Conservation (phyloP, 2,113 vertebrate species). For the Malurus cyaneus region DNA sequence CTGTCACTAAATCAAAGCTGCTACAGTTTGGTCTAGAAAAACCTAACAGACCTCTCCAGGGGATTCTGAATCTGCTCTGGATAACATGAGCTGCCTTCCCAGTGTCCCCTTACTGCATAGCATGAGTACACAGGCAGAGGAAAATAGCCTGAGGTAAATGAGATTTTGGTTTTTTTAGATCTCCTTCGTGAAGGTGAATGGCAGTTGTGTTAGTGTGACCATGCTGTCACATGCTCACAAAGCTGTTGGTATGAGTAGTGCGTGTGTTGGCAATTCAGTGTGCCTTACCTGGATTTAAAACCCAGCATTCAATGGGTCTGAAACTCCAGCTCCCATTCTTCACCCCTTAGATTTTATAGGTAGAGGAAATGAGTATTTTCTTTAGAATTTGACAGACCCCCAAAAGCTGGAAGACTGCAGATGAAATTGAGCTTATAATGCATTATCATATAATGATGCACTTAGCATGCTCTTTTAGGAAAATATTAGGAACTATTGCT, state of each 20-base stretch:
- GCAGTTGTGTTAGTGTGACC: neutral
- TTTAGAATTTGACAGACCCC: neutral
- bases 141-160: rapidly evolving
- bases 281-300: neutral
- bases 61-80: rapidly evolving
- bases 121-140: rapidly evolving
- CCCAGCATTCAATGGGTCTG: rapidly evolving
- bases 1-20: neutral
- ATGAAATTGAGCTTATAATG: neutral
- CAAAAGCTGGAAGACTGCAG: neutral
- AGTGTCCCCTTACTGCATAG: neutral
- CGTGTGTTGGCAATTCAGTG: neutral
- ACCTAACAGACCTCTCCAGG: neutral
- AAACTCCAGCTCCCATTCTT: neutral
- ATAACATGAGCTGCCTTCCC: neutral
- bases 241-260: neutral
- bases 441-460: neutral
- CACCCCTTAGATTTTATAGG: neutral
- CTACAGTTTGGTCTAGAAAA: neutral
- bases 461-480: neutral
- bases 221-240: rapidly evolving
- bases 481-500: neutral
- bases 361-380: neutral
- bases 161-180: neutral
- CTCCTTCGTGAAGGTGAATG: neutral